Base-by-base conservation (phyloP, 2,797 vertebrate genomes). In the Arctocebus calabarensis region DNA sequence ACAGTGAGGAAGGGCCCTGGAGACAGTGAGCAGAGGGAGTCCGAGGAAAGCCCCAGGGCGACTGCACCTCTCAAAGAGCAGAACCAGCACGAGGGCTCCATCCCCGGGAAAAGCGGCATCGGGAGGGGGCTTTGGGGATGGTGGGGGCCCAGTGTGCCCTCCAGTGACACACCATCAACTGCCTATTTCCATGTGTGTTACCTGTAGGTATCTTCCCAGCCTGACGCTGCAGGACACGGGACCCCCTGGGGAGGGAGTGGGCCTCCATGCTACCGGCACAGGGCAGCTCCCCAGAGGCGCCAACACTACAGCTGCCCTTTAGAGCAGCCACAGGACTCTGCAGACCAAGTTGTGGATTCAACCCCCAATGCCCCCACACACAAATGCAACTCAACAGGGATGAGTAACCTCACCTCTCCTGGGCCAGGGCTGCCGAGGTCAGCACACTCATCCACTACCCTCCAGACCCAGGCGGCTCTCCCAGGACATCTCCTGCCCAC, bases 231-330 rank as follows among this genome's bases (percentile, higher is more conserved):
- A 71, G 77, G 68, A 59, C 9, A 29, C 11, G 27, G n/a, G 64
- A 34, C 37, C 3, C 45, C 25, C 8, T 12, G 70, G 40, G 40
- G 16, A 48, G 27, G 59, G 13, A 90, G 48, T n/a, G 16, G 40
- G 1, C 71, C 0, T 0, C 61, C 40, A 2, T 25, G 23, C 40
- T 25, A 23, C 25, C 25, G 20, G 84, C 13, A 3, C 3, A 73
- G 70, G 70, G 45, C 20, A 20, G 13, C 27, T 43, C 43, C 43
- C 43, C 16, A 32, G 61, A 52, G 29, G 32, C 29, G 8, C 32
- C 59, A 3, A 23, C 3, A 27, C 62, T 14, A 34, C 32, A 12
- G 23, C 57, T 32, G 7, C 14, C 52, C 48, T 19, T 0, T 0
- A 5, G 64, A 61, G 25, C 13, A 7, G 20, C 83, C 45, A 25